Base-by-base conservation (phyloP, 2,888 invertebrate species). In the Octonoba sinensis region DNA sequence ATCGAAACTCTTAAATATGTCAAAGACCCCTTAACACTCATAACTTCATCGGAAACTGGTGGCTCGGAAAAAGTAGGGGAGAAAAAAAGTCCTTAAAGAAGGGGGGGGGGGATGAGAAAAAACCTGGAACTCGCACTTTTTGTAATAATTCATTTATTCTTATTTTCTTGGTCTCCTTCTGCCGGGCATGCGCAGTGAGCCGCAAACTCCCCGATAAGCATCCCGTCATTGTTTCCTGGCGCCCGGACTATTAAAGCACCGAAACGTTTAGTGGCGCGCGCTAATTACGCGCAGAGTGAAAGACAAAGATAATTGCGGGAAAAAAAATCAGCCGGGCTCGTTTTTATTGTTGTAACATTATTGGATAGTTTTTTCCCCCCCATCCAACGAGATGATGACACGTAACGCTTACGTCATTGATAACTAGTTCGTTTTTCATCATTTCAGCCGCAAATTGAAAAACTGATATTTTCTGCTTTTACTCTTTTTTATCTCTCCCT, bases 371-470 rank as follows among this genome's bases (percentile, higher is more conserved):
- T 65, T 59, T 18, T 51, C 47, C 46, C n/a, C 51, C 51, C 20
- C 27, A 27, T 69, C 64, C n/a, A 60, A 27, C 15, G 15, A 27
- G 44, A 62, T 44, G 60, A 56, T 47, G 71, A 59, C 72, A 47
- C 27, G 73, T 73, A 73, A 73, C 62, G 72, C 79, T 81, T 79
- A 69, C 79, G 69, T 16, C 27, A 67, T 54, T 79, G 79, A 81
- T 81, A 81, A 81, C 73, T 81, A 73, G 79, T 73, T 73, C 73
- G 79, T 81, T 81, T 81, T 81, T 81, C 79, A 81, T 73, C 79
- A 69, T 74, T 73, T 81, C 36, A 16, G 66, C 78, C 59, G 72
- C 79, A 81, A 81, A 81, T 81, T 81, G 79, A 81, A 81, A 81
- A 73, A 73, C 73, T 73, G 73, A 73, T 81, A 73, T 73, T 73